Conservation (phyloP, 1,140 invertebrate species). For the Anagrus nilaparvatae region DNA sequence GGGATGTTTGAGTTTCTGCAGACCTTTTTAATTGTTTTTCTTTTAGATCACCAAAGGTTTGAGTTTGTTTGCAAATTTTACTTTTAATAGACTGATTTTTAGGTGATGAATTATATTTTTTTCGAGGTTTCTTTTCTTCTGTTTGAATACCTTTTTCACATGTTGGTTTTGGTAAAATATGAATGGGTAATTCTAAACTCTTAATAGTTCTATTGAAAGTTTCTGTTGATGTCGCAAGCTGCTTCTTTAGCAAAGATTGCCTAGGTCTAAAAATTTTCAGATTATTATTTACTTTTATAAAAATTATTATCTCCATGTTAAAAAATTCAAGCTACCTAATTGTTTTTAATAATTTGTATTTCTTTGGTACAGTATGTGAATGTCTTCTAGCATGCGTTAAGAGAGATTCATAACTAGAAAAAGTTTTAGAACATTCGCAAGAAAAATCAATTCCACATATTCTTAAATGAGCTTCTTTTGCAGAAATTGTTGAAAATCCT, state of each 20-base stretch:
- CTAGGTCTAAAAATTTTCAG: too few relatives aligned
- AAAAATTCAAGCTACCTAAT: too few relatives aligned
- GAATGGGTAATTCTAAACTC: too few relatives aligned
- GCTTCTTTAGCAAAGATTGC: too few relatives aligned
- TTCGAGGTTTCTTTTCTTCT: slow-evolving; percentile 29
- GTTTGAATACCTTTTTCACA: slow-evolving; percentile 35
- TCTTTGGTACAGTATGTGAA: slow-evolving; percentile 38
- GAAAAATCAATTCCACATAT: slow-evolving; percentile 43
- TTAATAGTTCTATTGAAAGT: too few relatives aligned
- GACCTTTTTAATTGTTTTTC: slow-evolving; percentile 29
- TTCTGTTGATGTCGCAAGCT: too few relatives aligned
- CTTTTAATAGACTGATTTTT: slow-evolving; percentile 25
- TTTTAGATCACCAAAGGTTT: slow-evolving; percentile 33
- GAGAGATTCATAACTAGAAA: slow-evolving; percentile 46
- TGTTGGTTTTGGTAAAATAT: slow-evolving; percentile 28
- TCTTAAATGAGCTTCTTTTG: slow-evolving; percentile 39
- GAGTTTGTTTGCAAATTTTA: slow-evolving; percentile 40
- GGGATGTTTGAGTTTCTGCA: slow-evolving; percentile 39
- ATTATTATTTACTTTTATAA: too few relatives aligned
- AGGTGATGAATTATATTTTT: slow-evolving; percentile 19
- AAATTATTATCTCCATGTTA: too few relatives aligned
- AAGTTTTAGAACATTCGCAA: slow-evolving; percentile 44
- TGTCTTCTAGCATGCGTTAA: slow-evolving; percentile 47
- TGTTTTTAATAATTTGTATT: too few relatives aligned
- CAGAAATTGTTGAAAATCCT: slow-evolving; percentile 44